Evolutionary conservation across 2,113 vertebrate genomes (phyloP).

Genomic region (Lepidothrix coronata): DNA sequence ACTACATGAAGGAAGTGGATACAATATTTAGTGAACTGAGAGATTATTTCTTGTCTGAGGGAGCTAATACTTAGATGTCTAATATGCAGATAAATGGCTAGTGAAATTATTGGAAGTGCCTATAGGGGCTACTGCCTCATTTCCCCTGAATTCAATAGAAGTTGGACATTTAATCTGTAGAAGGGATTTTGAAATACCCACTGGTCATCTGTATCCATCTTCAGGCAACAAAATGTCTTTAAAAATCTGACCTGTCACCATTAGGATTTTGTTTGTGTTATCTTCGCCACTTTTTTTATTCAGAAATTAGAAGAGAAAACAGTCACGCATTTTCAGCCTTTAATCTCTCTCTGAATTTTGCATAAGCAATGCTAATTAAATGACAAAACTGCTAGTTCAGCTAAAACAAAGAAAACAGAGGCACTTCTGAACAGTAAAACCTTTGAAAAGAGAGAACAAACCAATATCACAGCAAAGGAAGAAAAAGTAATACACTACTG

Average conservation of each 20-base stretch:
- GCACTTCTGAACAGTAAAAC: neutral
- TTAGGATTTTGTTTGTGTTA: neutral
- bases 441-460: neutral
- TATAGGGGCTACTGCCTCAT: neutral
- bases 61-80: neutral
- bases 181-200: conserved; percentile 28
- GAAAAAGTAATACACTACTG: neutral
- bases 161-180: neutral
- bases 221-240: neutral
- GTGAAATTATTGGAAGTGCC: neutral
- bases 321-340: neutral
- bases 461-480: neutral
- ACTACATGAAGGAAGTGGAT: neutral
- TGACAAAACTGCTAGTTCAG: neutral
- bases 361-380: neutral
- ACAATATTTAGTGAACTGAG: neutral
- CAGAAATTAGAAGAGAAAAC: neutral
- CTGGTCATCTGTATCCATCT: neutral
- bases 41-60: neutral
- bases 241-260: neutral
- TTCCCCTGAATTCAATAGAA: conserved; percentile 15
- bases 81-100: neutral
- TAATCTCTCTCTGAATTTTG: neutral
- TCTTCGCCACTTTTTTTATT: neutral
- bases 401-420: neutral